Base-by-base conservation (phyloP, 2,113 vertebrate species). In the Falcunculus frontatus region DNA sequence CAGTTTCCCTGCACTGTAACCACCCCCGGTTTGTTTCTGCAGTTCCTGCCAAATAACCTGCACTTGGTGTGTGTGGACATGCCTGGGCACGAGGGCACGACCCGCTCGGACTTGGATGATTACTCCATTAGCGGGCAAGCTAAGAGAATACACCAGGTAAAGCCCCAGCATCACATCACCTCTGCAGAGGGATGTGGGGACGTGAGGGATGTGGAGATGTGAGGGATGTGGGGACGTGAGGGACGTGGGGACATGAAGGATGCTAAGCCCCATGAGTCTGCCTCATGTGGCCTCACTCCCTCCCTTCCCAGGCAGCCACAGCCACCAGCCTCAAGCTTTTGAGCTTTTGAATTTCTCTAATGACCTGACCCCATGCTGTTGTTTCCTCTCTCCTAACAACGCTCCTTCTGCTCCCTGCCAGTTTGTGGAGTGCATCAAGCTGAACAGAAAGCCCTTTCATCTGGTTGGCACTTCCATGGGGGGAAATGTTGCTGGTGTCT, bases 401-500 rank as follows among this genome's bases (percentile, higher is more conserved):
- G 3, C 42, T 33, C 32, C 55, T 89, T 96, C 89, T 87, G n/a
- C 96, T 96, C 95, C 39, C 44, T 91, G 84, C 78, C 96, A 99
- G 99, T 99, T 99, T 47, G 99, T 99, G 91, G 99, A 99, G 96
- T 97, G 97, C 84, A 95, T 99, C 96, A 98, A 97, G 80, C 97
- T 99, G 84, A 99, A 99, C 97, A 98, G 97, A 97, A 99, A 98
- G 87, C 98, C 98, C 20, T 99, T 99, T 95, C 99, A 99, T 93
- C 95, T 99, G 65, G 97, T 99, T 65, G 99, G 99, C 75, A 99
- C 98, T 35, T 98, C 99, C 50, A 99, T 99, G 99, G 99, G 99
- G 6, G 99, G 99, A 76, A 98, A 98, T 1, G 98, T 99, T 70
- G 99, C 99, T 0, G 99, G 99, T 0, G 99, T 99, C 46, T 99